Evolutionary conservation across 1,140 invertebrate species (phyloP).

Genomic region (Cotesia vestalis): DNA sequence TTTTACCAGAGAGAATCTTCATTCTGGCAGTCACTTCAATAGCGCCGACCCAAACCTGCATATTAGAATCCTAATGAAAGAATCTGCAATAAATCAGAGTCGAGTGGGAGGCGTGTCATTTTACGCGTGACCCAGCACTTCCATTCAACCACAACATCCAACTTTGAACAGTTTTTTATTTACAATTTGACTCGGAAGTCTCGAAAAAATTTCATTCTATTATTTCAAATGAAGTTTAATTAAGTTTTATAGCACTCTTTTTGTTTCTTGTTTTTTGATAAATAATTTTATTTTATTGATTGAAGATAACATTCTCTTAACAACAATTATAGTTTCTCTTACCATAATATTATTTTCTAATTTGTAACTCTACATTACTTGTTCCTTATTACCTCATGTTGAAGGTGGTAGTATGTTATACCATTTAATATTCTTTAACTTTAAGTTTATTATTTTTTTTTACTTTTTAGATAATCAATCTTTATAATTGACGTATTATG

Average conservation of each 20-base stretch:
- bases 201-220: neutral
- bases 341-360: too few relatives aligned
- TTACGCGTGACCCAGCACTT: conserved; percentile 43
- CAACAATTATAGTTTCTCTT: too few relatives aligned
- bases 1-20: conserved; percentile 11
- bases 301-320: too few relatives aligned
- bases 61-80: conserved; percentile 45
- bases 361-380: too few relatives aligned
- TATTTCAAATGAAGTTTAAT: neutral
- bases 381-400: too few relatives aligned
- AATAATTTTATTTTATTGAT: too few relatives aligned
- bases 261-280: too few relatives aligned
- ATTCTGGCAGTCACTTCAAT: conserved; percentile 24
- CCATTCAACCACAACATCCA: conserved; percentile 31
- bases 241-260: neutral
- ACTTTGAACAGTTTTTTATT: conserved; percentile 26
- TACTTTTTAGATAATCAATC: too few relatives aligned
- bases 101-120: conserved; percentile 33
- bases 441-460: too few relatives aligned
- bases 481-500: too few relatives aligned
- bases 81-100: conserved; percentile 47
- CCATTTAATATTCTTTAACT: too few relatives aligned
- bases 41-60: conserved; percentile 35
- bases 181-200: neutral
- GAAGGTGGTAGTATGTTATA: too few relatives aligned